Conservation (phyloP, 1,140 invertebrate species). For the Panagrolaimus sp. region DNA sequence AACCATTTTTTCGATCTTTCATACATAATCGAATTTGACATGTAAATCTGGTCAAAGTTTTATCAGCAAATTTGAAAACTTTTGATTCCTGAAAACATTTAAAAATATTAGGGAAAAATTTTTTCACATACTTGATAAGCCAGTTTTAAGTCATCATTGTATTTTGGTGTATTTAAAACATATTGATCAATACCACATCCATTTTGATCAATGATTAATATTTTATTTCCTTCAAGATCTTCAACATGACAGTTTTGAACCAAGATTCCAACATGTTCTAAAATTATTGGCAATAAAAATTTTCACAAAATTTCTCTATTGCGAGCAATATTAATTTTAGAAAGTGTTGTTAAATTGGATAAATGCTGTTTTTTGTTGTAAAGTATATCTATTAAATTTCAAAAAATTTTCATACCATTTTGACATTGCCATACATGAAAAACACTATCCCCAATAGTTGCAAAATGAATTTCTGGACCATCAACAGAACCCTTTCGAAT, state of each 20-base stretch:
- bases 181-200: constrained; percentile 57
- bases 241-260: constrained; percentile 58
- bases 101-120: neutral
- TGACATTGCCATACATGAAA: constrained; percentile 56
- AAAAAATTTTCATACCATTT: constrained; percentile 20
- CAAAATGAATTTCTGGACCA: constrained; percentile 52
- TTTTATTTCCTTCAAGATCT: constrained; percentile 54
- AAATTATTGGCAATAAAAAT: too few species aligned
- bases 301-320: neutral
- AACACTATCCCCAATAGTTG: constrained; percentile 48
- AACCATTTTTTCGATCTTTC: constrained; percentile 52
- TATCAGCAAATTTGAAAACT: constrained; percentile 58
- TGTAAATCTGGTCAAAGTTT: constrained; percentile 56
- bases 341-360: too few species aligned
- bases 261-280: constrained; percentile 52
- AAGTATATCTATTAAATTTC: too few species aligned
- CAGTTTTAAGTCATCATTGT: constrained; percentile 45
- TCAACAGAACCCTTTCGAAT: constrained; percentile 53
- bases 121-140: constrained; percentile 24
- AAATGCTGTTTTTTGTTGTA: too few species aligned
- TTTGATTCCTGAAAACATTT: constrained; percentile 48
- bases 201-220: constrained; percentile 57
- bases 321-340: too few species aligned
- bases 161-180: constrained; percentile 51
- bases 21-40: constrained; percentile 56